Percentiles rank a stretch among this genome's conserved stretches.
These are phyloP conservation scores for silkworm (Bombyx mori) DNA, from an alignment of 1,140 invertebrate species.

Conservation along the genomic window DNA sequence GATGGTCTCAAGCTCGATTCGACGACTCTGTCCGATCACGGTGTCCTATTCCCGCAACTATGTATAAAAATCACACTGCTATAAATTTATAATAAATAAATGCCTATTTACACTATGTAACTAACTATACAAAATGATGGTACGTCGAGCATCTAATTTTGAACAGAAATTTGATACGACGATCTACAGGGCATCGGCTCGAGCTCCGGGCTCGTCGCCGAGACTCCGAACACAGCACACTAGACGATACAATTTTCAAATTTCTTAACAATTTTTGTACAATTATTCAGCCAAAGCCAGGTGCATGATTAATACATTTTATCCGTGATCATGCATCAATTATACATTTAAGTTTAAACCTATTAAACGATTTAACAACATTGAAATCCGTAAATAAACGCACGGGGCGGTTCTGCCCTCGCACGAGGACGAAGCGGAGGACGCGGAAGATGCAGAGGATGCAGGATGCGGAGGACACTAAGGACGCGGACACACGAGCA, in stretches of 20 bases:
- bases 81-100: conserved; percentile 72
- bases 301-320: conserved; percentile 56
- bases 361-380: conserved; percentile 69
- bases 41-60: conserved; percentile 59
- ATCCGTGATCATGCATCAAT: conserved; percentile 60
- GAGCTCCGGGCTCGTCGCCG: conserved; percentile 12
- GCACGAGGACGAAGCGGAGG: conserved; percentile 59
- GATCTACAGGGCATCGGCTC: conserved; percentile 35
- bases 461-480: conserved; percentile 26
- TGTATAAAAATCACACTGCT: conserved; percentile 67
- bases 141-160: conserved; percentile 62
- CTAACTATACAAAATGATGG: conserved; percentile 66
- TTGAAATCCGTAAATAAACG: conserved; percentile 67
- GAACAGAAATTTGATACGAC: conserved; percentile 55
- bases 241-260: conserved; percentile 52
- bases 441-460: conserved; percentile 35
- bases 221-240: conserved; percentile 15
- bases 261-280: conserved; percentile 63
- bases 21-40: conserved; percentile 36
- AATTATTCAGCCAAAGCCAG: conserved; percentile 62
- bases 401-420: conserved; percentile 37
- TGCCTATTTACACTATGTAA: conserved; percentile 71
- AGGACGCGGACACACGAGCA: conserved; percentile 9
- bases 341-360: conserved; percentile 67
- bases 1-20: conserved; percentile 43